Conservation (phyloP, 2,113 vertebrate genomes). For the Asarcornis scutulata region DNA sequence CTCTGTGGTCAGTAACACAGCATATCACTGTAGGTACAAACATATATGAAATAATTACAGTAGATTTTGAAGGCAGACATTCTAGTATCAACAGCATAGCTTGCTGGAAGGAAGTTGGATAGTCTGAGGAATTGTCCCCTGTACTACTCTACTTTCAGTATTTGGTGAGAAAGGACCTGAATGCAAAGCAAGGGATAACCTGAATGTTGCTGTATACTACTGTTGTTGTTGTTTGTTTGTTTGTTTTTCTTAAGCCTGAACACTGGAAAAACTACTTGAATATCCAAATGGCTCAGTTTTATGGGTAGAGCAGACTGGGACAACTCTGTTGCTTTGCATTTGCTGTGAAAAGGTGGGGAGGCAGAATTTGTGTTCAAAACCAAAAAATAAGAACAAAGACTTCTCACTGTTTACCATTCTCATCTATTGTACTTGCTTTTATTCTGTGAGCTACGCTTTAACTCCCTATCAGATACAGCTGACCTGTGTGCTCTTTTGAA, state of each 20-base stretch:
- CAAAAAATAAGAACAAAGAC: neutral
- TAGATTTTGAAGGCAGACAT: neutral
- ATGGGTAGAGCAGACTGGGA: neutral
- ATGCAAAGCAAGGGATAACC: neutral
- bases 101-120: neutral
- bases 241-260: neutral
- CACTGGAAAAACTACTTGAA: neutral
- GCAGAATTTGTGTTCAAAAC: neutral
- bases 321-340: neutral
- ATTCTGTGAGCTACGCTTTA: neutral
- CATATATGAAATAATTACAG: neutral
- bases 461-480: neutral
- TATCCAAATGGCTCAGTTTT: neutral
- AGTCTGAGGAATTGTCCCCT: neutral
- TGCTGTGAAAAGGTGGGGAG: neutral
- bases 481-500: neutral
- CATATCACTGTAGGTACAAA: neutral
- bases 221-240: neutral
- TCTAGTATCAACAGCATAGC: neutral
- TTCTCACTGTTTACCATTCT: neutral
- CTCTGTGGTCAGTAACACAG: neutral
- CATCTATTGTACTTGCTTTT: neutral
- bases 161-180: neutral
- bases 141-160: neutral
- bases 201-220: neutral